Conservation (phyloP, 2,113 vertebrate genomes). For the Pedionomus torquatus region DNA sequence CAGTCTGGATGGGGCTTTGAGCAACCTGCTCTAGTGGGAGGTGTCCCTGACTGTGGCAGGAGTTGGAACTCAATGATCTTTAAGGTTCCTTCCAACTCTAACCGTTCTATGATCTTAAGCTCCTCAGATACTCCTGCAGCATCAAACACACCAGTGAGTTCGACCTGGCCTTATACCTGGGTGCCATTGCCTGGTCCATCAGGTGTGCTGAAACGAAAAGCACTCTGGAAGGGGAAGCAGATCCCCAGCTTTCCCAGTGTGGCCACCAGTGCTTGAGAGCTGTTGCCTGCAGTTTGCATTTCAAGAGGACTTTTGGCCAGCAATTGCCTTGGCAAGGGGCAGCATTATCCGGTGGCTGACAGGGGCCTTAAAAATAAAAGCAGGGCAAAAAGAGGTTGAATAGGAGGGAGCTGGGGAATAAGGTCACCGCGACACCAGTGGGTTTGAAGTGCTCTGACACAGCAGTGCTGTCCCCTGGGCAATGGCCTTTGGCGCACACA, state of each 20-base stretch:
- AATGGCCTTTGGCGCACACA: neutral
- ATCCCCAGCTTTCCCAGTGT: neutral
- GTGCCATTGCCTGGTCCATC: neutral
- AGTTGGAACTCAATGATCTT: too few relatives aligned
- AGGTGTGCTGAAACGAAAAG: neutral
- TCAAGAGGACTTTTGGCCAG: neutral
- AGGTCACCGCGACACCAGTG: conserved; percentile 10
- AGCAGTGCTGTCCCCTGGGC: neutral
- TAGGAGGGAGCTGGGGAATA: neutral
- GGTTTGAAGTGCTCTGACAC: neutral
- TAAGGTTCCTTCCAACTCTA: too few relatives aligned
- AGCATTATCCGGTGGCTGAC: neutral
- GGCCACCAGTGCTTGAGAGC: neutral
- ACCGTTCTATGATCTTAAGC: neutral
- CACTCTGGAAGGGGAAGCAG: neutral
- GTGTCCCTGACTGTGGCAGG: too few relatives aligned
- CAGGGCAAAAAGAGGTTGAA: neutral
- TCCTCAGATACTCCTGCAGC: neutral
- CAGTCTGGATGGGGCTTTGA: too few relatives aligned
- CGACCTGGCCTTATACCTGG: neutral
- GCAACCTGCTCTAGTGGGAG: too few relatives aligned
- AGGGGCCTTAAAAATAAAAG: neutral
- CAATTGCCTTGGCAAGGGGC: neutral
- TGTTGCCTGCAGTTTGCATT: rapidly evolving
- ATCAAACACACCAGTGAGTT: neutral